Evolutionary conservation across 1,140 invertebrate species (phyloP), one percentile per base, ranked within the genome.

Genomic region (Episyrphus balteatus): DNA sequence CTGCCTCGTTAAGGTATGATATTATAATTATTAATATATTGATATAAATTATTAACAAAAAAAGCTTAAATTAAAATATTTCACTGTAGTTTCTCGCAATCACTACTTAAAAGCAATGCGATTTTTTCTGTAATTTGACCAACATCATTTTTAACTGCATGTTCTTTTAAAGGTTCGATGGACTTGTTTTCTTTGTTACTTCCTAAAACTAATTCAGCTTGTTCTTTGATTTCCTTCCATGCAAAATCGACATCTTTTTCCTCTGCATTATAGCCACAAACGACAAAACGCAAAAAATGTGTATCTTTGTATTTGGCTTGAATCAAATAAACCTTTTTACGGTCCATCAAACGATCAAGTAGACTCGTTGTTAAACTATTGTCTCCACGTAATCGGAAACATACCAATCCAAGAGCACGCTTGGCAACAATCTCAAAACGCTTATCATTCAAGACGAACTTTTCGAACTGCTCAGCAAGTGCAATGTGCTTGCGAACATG

Each of bases 281-380:
- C 69, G 0, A 81, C 84, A 57, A 95, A 90, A 45, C 94, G 74
- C 9, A 95, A 77, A 13, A 94, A 79, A 51, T 82, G 82, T 54
- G 75, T 76, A 7, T 75, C 75, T 6, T 71, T 69, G 46, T 82
- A 79, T 31, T 73, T 80, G 0, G 85, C 86, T 2, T 88, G 81
- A 0, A 93, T 82, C 56, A 96, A 72, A 61, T 91, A 94, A 37
- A 98, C 81, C 50, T 85, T 77, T 54, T 85, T 85, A 47, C 83
- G 79, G 12, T 79, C 74, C 53, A 82, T 89, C 31, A 98, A 70
- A 49, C 75, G 75, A 43, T 86, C 80, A 15, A 91, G 66, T 5
- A 98, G 69, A 48, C 77, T 69, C 57, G 88, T 81, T 1, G 86
- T 94, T 1, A 80, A 53, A 26, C 70, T 70, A 63, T 95, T 83